Evolutionary conservation across 2,797 vertebrate species (phyloP).

Genomic region (Manis javanica): DNA sequence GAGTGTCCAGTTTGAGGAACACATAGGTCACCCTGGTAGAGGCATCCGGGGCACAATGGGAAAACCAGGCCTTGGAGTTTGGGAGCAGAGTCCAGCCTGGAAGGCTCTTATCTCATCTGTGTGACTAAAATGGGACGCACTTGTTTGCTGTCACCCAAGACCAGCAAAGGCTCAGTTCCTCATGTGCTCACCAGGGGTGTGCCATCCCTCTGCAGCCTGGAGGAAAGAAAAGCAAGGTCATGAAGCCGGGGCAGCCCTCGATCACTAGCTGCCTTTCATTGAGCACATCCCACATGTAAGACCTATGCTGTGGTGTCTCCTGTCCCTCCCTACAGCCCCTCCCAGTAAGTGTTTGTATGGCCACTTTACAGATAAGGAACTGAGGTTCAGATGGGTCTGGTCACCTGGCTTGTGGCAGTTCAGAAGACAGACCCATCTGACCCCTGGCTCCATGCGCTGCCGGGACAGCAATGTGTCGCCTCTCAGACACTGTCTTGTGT

Average conservation of each 20-base stretch:
- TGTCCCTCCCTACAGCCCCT: background rate
- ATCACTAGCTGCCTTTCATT: background rate
- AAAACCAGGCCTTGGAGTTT: background rate
- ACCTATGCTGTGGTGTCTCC: background rate
- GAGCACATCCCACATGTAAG: background rate
- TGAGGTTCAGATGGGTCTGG: background rate
- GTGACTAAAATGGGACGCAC: background rate
- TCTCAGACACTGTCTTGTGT: background rate
- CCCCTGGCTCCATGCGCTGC: background rate
- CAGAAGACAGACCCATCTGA: background rate
- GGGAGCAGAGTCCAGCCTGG: background rate
- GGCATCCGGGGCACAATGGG: background rate
- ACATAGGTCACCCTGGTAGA: rapidly evolving
- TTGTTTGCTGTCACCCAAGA: background rate
- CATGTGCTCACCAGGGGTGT: background rate
- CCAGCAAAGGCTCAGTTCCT: background rate
- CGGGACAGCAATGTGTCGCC: background rate
- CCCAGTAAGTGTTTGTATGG: background rate
- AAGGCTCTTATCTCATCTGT: background rate
- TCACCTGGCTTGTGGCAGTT: background rate
- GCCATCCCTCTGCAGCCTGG: background rate
- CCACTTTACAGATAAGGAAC: background rate
- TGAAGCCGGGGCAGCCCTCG: background rate
- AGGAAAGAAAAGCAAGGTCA: background rate
- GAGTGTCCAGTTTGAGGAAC: background rate